These are phyloP conservation scores for Sinodicranocentrus sp. DNA, from an alignment of 2,888 invertebrate species.

Conservation along the genomic window DNA sequence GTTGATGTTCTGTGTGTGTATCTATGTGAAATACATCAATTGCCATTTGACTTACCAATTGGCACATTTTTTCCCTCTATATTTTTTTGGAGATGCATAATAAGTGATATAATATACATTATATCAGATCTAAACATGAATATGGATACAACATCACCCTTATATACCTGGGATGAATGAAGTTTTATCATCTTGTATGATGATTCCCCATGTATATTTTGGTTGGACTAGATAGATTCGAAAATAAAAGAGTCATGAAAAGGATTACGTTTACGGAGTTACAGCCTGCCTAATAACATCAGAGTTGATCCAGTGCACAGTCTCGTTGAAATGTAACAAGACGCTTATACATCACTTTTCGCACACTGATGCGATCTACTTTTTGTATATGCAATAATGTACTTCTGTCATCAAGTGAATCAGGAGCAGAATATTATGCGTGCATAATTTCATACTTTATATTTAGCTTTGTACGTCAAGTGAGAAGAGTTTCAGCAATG, in stretches of 20 bases:
- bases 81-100: not conserved
- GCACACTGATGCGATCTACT: too few species aligned
- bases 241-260: too few species aligned
- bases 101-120: too few species aligned
- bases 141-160: not conserved
- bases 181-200: not conserved
- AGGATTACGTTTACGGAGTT: too few species aligned
- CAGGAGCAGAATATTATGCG: slow-evolving; percentile 2
- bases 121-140: too few species aligned
- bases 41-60: slow-evolving; percentile 8
- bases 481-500: not conserved
- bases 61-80: slow-evolving; percentile 11
- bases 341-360: too few species aligned
- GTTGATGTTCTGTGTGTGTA: too few species aligned
- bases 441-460: not conserved
- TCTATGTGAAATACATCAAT: not conserved
- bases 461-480: not conserved
- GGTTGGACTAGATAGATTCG: too few species aligned
- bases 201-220: too few species aligned
- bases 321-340: too few species aligned
- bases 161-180: slow-evolving; percentile 4
- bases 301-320: too few species aligned
- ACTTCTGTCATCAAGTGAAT: slow-evolving; percentile 5
- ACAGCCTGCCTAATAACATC: too few species aligned
- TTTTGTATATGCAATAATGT: not conserved